A percentile compares a stretch with the other conserved stretches of the same genome.
These are phyloP conservation scores for Nycticryphes semicollaris DNA, from an alignment of 2,113 vertebrate species.

Conservation along the genomic window DNA sequence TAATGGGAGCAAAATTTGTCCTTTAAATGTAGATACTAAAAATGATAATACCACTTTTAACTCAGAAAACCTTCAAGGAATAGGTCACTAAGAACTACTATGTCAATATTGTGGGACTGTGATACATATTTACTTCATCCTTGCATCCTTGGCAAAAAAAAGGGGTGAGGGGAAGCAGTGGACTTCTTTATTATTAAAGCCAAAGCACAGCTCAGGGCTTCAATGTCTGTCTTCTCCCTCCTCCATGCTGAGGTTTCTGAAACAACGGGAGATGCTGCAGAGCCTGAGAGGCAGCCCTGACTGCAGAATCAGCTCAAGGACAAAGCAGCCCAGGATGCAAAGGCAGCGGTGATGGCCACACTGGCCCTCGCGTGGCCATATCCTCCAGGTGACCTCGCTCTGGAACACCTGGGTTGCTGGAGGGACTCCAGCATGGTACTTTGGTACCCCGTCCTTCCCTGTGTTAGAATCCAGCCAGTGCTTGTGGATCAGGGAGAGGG, in stretches of 20 bases:
- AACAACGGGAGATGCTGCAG: rapidly evolving
- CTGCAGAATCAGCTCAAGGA: background rate
- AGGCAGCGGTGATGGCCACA: background rate
- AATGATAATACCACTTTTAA: background rate
- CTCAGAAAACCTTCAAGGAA: background rate
- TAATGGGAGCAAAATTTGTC: background rate
- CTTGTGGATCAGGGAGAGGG: background rate
- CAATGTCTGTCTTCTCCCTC: background rate
- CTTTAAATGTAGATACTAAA: background rate
- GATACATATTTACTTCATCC: background rate
- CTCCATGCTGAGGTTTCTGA: background rate
- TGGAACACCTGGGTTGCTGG: background rate
- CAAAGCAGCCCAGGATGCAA: background rate
- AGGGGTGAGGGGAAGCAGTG: background rate
- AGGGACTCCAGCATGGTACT: background rate
- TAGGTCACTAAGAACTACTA: background rate
- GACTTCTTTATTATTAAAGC: background rate
- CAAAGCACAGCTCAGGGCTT: background rate
- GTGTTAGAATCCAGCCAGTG: background rate
- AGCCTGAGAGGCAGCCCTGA: background rate
- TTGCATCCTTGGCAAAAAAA: background rate
- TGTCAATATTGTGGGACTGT: background rate
- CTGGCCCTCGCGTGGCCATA: rapidly evolving
- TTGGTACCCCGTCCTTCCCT: background rate
- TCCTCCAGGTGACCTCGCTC: background rate